Evolutionary conservation across 1,140 invertebrate species (phyloP), one percentile per base, ranked within the genome.

Genomic region (Pachypsylla venusta): DNA sequence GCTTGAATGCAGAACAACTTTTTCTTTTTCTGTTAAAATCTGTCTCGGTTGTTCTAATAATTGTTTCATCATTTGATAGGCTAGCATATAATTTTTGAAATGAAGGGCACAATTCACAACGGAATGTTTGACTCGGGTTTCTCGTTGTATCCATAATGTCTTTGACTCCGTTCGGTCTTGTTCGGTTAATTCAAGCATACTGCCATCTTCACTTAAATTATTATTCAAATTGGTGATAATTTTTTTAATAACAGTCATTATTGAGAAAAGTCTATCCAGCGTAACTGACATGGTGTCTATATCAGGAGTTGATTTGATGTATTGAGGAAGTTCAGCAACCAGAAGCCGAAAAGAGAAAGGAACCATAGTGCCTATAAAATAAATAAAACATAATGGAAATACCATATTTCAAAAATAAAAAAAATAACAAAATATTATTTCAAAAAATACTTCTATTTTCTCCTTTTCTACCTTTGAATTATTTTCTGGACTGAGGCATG

Each of bases 281-380:
- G 89, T 81, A 22, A 48, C n/a, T 22, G 22, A 19, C 3, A 22
- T 5, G 42, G 16, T 19, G 42, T 48, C 42, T 22, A 5, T 3
- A 58, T 87, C 78, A 61, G 86, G 85, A 0, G 82, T 75, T 67
- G 84, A 84, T 0, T 83, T 83, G 28, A 80, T 75, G 68, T 90
- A 85, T 61, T 82, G 80, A 7, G 91, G 89, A 40, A 96, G 71
- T 73, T 93, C 89, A 0, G 90, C 89, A 25, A 94, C 70, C 1
- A 97, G 71, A 14, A 93, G 70, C 39, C 92, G 78, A 67, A 96
- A 85, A 0, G 88, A 82, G 71, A 95, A 96, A 12, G 88, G 87
- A 1, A 91, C 90, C 74, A 96, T 86, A 0, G 87, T 88, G 1
- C 91, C 92, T 40, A 79, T 80, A 61, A 87, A 79, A 3, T n/a